Conservation (phyloP, 2,888 invertebrate genomes). For the Galerucella calmariensis region DNA sequence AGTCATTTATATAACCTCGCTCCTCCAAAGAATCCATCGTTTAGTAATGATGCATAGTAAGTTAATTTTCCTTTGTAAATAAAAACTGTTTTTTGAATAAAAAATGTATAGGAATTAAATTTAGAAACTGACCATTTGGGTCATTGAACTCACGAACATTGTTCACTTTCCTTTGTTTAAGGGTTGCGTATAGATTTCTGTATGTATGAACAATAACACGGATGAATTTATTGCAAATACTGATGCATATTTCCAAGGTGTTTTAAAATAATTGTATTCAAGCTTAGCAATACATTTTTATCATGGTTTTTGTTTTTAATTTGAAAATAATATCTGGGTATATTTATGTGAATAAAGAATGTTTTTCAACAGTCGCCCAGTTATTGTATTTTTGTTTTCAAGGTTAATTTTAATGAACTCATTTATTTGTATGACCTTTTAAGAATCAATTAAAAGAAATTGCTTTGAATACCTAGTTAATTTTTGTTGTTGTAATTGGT, state of each 20-base stretch:
- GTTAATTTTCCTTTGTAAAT: slow-evolving; percentile 61
- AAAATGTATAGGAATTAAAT: not conserved
- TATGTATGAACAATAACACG: not conserved
- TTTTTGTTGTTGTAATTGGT: no score
- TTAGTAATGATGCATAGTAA: slow-evolving; percentile 96
- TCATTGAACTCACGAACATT: slow-evolving; percentile 55
- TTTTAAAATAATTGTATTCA: no score
- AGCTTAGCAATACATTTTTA: not conserved
- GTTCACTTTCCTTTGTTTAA: slow-evolving; percentile 51
- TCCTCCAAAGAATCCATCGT: slow-evolving; percentile 89
- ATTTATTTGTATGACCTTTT: slow-evolving; percentile 34
- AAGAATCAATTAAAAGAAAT: not conserved
- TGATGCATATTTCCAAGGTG: no score
- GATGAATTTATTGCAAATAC: no score
- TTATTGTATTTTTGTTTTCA: not conserved
- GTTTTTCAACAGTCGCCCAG: not conserved
- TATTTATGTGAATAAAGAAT: not conserved
- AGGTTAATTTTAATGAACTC: slow-evolving; percentile 9
- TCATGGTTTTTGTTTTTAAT: not conserved
- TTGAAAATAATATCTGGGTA: not conserved
- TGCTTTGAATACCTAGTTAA: no score
- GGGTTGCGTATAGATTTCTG: not conserved
- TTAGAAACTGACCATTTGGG: slow-evolving; percentile 42
- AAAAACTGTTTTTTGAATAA: not conserved
- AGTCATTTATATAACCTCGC: slow-evolving; percentile 93